These are phyloP conservation scores for Chelonus insularis DNA, from an alignment of 1,140 invertebrate species.

Conservation along the genomic window DNA sequence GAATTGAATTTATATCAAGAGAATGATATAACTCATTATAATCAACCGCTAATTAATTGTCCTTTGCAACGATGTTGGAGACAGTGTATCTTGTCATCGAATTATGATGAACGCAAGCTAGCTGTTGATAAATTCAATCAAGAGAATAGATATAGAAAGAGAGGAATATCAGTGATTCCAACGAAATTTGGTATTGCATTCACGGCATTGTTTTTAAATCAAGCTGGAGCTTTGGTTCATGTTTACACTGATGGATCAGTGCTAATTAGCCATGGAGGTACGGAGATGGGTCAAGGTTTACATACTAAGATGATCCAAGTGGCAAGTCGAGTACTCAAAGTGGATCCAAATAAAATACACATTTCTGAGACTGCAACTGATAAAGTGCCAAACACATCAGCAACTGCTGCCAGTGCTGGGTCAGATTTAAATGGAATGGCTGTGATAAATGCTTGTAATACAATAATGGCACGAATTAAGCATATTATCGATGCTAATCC, in stretches of 20 bases:
- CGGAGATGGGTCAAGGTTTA: conserved; percentile 95
- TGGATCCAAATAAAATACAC: conserved; percentile 78
- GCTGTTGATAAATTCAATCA: conserved; percentile 17
- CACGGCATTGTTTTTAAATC: conserved; percentile 79
- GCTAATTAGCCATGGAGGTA: conserved; percentile 86
- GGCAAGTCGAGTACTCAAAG: conserved; percentile 72
- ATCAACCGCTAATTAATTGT: conserved; percentile 75
- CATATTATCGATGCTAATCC: conserved; percentile 79
- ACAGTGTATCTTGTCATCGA: conserved; percentile 67
- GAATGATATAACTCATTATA: conserved; percentile 78
- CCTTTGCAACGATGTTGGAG: conserved; percentile 80
- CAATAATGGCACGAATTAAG: conserved; percentile 74
- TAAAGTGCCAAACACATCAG: conserved; percentile 91
- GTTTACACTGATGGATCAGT: conserved; percentile 92
- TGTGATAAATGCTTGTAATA: conserved; percentile 82
- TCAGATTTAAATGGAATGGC: conserved; percentile 97
- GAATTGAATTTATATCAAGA: conserved; percentile 82
- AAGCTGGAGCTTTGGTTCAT: conserved; percentile 85
- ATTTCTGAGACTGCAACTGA: conserved; percentile 89
- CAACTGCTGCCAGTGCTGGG: conserved; percentile 88
- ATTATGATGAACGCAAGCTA: conserved; percentile 13
- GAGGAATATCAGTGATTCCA: conserved; percentile 84
- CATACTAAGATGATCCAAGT: conserved; percentile 95
- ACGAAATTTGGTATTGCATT: conserved; percentile 92
- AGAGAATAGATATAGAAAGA: conserved; percentile 83